Percentiles rank a stretch among this genome's conserved stretches.
These are phyloP conservation scores for Molossus molossus DNA, from an alignment of 2,797 vertebrate species.

Conservation along the genomic window DNA sequence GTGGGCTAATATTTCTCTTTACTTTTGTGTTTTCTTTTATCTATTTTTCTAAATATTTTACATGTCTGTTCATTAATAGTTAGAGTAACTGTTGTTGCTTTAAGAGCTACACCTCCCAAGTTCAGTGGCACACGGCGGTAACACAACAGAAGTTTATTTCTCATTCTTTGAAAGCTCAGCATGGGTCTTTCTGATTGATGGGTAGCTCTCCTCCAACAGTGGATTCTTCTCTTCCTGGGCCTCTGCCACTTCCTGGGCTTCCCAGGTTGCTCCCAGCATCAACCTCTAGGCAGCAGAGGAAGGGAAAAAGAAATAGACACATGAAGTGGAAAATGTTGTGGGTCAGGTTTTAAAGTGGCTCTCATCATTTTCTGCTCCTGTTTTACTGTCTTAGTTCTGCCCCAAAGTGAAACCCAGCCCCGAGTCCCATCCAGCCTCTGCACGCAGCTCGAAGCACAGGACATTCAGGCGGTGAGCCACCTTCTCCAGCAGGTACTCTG, in stretches of 20 bases:
- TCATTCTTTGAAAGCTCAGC: background rate
- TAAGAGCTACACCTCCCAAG: background rate
- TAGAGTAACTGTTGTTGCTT: background rate
- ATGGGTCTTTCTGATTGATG: background rate
- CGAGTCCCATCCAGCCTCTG: background rate
- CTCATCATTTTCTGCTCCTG: background rate
- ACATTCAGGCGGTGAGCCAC: background rate
- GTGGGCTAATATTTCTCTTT: background rate
- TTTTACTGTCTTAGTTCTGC: background rate
- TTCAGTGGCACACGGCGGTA: too few relatives aligned
- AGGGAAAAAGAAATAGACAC: background rate
- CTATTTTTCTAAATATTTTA: background rate
- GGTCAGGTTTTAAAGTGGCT: background rate
- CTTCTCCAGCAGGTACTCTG: background rate
- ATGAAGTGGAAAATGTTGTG: background rate
- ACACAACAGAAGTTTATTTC: background rate
- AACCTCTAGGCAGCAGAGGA: background rate
- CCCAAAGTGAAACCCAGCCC: too few relatives aligned
- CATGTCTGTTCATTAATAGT: background rate
- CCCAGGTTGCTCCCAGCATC: background rate
- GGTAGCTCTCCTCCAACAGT: background rate
- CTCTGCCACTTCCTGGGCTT: background rate
- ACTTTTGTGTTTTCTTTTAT: conserved; percentile 46
- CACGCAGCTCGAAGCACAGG: background rate
- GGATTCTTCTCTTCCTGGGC: background rate